Conservation (phyloP, 2,797 vertebrate species). For the Acridotheres tristis region DNA sequence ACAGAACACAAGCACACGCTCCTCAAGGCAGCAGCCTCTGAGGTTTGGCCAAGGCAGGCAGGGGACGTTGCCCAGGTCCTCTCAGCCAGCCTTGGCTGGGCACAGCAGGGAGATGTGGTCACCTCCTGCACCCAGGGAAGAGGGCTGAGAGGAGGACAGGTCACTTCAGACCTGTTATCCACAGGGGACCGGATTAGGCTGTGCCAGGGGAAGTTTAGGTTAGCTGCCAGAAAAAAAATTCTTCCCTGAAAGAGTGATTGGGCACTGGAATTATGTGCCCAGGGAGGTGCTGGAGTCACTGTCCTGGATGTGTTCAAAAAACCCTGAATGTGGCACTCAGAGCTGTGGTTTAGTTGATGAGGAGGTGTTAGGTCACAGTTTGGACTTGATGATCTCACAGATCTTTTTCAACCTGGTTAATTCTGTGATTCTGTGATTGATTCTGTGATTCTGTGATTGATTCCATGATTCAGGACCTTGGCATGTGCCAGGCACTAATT, state of each 20-base stretch:
- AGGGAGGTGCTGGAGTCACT: neutral
- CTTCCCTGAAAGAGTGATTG: neutral
- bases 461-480: neutral
- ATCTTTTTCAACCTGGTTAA: neutral
- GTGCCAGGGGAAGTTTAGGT: rapidly evolving
- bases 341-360: neutral
- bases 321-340: neutral
- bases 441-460: neutral
- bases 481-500: neutral
- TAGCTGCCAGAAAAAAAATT: neutral
- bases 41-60: neutral
- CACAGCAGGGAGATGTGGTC: neutral
- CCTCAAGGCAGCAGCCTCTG: rapidly evolving
- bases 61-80: neutral
- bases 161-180: neutral
- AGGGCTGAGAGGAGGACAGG: neutral
- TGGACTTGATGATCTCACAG: neutral
- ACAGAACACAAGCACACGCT: neutral
- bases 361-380: too few species aligned
- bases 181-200: neutral
- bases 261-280: rapidly evolving
- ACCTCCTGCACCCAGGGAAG: neutral
- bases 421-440: neutral
- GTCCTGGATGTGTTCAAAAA: rapidly evolving
- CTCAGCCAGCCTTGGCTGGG: neutral